phyloP scores from a whole-genome alignment of 2,888 invertebrate genomes.

The Parnassius apollo region DNA sequence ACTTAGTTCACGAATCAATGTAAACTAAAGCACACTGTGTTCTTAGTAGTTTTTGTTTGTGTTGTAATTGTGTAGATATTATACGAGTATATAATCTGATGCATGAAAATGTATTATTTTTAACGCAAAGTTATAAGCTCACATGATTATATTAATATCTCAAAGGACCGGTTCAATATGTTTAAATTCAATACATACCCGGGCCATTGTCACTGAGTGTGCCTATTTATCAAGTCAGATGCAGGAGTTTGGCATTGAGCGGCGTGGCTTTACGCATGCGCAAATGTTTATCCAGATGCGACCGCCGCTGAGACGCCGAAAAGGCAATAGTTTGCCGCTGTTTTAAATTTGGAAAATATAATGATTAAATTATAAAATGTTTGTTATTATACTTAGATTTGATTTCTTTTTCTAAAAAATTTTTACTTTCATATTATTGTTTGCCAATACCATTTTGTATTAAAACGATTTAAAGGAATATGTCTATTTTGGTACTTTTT shows the following conservation, averaged over 20 bases:
- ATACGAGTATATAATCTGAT: no score
- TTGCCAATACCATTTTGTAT: no score
- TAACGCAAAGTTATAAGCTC: background rate
- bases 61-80: no score
- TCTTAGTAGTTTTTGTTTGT: no score
- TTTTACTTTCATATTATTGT: no score
- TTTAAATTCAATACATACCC: conserved; percentile 25
- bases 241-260: conserved; percentile 67
- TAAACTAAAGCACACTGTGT: no score
- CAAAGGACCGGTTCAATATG: conserved; percentile 1
- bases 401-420: no score
- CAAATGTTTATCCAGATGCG: conserved; percentile 57
- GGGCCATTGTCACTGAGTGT: conserved; percentile 29
- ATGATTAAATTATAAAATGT: conserved; percentile 14
- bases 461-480: no score
- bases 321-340: conserved; percentile 18
- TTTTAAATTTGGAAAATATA: conserved; percentile 20
- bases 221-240: conserved; percentile 45
- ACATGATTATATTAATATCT: background rate
- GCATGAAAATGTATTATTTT: no score
- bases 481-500: no score
- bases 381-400: no score
- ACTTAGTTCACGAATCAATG: no score
- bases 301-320: conserved; percentile 30
- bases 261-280: conserved; percentile 56